Evolutionary conservation across 2,888 invertebrate species (phyloP), one percentile per base, ranked within the genome.

Genomic region (Rugalucina vietnamica): DNA sequence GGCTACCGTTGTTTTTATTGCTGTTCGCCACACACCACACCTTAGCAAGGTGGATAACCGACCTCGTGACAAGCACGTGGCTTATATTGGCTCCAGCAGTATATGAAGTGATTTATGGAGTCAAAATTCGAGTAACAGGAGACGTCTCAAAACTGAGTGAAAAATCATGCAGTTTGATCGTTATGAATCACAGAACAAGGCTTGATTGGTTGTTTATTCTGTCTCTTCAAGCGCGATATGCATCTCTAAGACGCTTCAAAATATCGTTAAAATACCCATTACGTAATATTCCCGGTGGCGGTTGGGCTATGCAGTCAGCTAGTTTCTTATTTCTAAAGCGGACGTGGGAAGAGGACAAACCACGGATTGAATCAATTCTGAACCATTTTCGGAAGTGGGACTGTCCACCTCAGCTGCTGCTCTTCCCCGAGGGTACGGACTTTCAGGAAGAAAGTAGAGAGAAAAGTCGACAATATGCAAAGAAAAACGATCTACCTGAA

Each of bases 181-280:
- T 98, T 39, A 97, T 98, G 97, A 98, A 98, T 94, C 98, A 98
- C 95, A 96, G 98, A 65, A 98, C 98, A 37, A 96, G 95, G 83
- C 96, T 98, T 1, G 98, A 98, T 94, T 98, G 98, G 98, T 97
- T 98, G 94, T 98, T 97, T 93, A 95, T 98, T 57, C 98, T 98
- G 97, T 97, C 97, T 76, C 97, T 97, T 91, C 97, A 97, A 92
- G 94, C 88, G 95, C 96, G 95, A 95, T 95, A 89, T 91, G 94
- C 92, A 86, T 93, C 83, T 73, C 91, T 93, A 36, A 69, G 84
- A n/a, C 86, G 91, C 8, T 87, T 87, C 57, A 85, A 81, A 37
- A 87, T 87, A 24, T 85, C 81, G 0, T 75, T 87, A 24, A 87
- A 87, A 57, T 79, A 87, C 43, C 57, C 69, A 14, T 54, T 87